Evolutionary conservation across 1,140 invertebrate genomes (phyloP).

Genomic region (Ptiloglossa arizonensis): DNA sequence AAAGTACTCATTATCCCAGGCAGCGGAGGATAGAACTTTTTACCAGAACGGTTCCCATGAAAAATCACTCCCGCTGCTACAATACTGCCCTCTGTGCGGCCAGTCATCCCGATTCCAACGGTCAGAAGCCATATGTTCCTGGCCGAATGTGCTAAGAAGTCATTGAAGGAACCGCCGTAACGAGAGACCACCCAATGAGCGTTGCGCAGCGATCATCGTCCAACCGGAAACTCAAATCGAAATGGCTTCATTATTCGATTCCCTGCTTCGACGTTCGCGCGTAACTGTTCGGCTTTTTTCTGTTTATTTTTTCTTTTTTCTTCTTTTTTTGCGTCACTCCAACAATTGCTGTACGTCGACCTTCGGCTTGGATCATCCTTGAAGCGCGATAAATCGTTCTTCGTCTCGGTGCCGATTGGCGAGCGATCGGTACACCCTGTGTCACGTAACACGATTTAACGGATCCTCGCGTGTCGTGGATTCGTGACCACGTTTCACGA

Average conservation of each 20-base stretch:
- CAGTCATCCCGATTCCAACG: constrained; percentile 62
- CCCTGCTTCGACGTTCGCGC: constrained; percentile 28
- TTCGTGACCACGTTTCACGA: not conserved
- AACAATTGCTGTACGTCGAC: not conserved
- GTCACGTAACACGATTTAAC: not conserved
- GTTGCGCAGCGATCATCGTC: constrained; percentile 53
- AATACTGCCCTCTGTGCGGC: constrained; percentile 58
- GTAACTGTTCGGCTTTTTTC: too few species aligned
- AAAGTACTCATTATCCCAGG: constrained; percentile 12
- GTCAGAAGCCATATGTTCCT: constrained; percentile 64
- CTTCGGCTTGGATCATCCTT: not conserved
- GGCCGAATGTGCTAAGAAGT: constrained; percentile 63
- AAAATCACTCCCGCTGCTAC: constrained; percentile 62
- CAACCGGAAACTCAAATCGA: constrained; percentile 56
- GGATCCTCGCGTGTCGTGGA: not conserved
- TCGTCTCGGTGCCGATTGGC: not conserved
- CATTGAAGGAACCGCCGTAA: constrained; percentile 64
- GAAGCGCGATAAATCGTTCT: not conserved
- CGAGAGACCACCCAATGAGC: constrained; percentile 64
- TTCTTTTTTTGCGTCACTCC: not conserved
- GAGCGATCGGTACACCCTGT: not conserved
- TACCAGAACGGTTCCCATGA: constrained; percentile 56
- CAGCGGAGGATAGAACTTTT: constrained; percentile 43
- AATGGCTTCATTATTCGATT: constrained; percentile 57
- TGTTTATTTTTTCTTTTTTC: not conserved